Percentiles rank a stretch among this genome's conserved stretches.
Evolutionary conservation across 2,888 invertebrate genomes (phyloP).

Genomic region (Eupeodes luniger): DNA sequence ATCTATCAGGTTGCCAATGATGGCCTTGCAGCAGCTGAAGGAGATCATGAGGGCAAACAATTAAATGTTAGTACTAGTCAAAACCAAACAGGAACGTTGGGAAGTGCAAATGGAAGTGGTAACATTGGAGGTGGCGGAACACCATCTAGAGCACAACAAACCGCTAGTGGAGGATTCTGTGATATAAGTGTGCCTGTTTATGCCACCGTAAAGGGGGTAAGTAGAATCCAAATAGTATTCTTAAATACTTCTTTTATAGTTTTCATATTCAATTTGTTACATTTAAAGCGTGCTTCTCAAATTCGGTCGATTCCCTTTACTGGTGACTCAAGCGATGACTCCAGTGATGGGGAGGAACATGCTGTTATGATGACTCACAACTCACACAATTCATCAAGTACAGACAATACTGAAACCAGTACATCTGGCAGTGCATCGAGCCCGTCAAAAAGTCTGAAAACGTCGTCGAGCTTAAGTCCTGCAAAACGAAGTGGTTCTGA

Average conservation of each 20-base stretch:
- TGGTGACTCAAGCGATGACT: conserved; percentile 97
- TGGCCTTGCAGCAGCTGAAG: conserved; percentile 85
- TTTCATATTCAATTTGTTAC: conserved; percentile 3
- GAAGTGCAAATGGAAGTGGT: conserved; percentile 75
- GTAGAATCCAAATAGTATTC: conserved; percentile 23
- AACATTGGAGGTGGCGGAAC: conserved; percentile 81
- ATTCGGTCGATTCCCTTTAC: conserved; percentile 98
- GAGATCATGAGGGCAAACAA: conserved; percentile 81
- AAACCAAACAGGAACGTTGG: conserved; percentile 81
- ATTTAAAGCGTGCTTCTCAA: conserved; percentile 92
- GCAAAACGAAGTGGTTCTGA: conserved; percentile 93
- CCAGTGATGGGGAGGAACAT: conserved; percentile 94
- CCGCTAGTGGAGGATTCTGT: conserved; percentile 91
- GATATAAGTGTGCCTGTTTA: conserved; percentile 97
- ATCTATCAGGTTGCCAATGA: conserved; percentile 94
- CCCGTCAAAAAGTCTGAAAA: conserved; percentile 94
- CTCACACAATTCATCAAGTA: conserved; percentile 84
- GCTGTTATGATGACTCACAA: conserved; percentile 84
- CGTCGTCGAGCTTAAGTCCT: conserved; percentile 93
- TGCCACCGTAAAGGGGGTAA: conserved; percentile 96
- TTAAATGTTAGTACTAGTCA: conserved; percentile 77
- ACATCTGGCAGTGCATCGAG: conserved; percentile 89
- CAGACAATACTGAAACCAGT: conserved; percentile 86
- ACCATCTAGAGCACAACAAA: conserved; percentile 83
- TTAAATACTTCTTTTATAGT: background rate